Conservation (phyloP, 2,113 vertebrate genomes). For the Oryzias woworae region DNA sequence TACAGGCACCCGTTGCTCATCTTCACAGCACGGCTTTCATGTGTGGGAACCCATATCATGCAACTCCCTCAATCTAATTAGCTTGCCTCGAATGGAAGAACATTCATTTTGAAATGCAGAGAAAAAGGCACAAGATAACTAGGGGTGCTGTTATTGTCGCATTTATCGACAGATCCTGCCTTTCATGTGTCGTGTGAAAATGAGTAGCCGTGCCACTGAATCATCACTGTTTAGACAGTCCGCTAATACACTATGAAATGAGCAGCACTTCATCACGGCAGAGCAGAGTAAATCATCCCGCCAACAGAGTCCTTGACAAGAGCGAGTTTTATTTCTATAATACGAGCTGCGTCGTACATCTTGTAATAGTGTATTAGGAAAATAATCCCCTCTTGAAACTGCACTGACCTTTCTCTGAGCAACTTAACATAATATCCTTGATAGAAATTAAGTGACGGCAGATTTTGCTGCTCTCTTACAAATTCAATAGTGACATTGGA, state of each 20-base stretch:
- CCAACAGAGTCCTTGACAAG: conserved; percentile 57
- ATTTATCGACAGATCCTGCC: conserved; percentile 68
- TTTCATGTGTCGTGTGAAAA: conserved; percentile 67
- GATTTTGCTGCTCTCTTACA: conserved; percentile 32
- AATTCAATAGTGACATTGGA: conserved; percentile 53
- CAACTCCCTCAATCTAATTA: conserved; percentile 78
- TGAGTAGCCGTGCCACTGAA: conserved; percentile 56
- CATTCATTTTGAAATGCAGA: conserved; percentile 55
- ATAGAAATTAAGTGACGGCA: conserved; percentile 44
- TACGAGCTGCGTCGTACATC: conserved; percentile 46
- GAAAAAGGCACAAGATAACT: conserved; percentile 59
- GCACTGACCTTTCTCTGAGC: conserved; percentile 59
- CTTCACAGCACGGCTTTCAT: conserved; percentile 66
- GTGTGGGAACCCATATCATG: conserved; percentile 66
- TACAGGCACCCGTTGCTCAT: conserved; percentile 60
- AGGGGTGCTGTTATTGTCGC: conserved; percentile 64
- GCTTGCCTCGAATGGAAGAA: conserved; percentile 64
- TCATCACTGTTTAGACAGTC: conserved; percentile 72
- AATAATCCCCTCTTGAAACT: conserved; percentile 48
- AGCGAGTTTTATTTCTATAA: conserved; percentile 55
- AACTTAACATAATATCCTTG: conserved; percentile 53
- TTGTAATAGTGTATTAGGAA: conserved; percentile 54
- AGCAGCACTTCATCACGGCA: conserved; percentile 58
- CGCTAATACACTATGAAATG: conserved; percentile 76
- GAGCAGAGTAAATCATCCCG: conserved; percentile 61